These are phyloP conservation scores for Leiothrix lutea DNA, from an alignment of 2,113 vertebrate species.

Conservation along the genomic window DNA sequence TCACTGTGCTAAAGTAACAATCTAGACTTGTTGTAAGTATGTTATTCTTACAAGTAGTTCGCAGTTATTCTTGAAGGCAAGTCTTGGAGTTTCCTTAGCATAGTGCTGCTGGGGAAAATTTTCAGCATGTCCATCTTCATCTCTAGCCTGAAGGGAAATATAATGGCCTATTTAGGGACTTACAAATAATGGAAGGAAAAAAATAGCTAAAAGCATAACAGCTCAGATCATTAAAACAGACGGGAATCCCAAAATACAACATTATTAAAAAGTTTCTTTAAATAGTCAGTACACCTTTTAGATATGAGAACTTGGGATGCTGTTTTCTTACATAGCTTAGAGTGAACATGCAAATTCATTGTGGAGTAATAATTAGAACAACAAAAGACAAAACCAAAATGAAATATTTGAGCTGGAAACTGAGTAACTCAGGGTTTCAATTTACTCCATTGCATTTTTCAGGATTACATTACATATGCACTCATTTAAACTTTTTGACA, in stretches of 20 bases:
- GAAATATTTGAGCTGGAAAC: constrained; percentile 63
- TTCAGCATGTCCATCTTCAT: constrained; percentile 98
- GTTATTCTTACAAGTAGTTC: constrained; percentile 99
- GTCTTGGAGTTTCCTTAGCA: constrained; percentile 99
- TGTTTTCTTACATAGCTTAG: constrained; percentile 68
- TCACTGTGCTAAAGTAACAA: constrained; percentile 87
- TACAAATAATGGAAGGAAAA: constrained; percentile 90
- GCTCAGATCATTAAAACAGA: constrained; percentile 82
- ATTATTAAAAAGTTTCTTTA: constrained; percentile 77
- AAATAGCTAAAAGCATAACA: constrained; percentile 88
- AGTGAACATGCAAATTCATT: constrained; percentile 74
- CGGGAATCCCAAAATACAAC: constrained; percentile 81
- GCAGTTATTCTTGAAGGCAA: constrained; percentile 99
- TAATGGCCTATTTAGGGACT: constrained; percentile 99
- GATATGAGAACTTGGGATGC: constrained; percentile 72
- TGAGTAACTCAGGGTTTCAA: constrained; percentile 54
- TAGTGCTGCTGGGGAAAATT: constrained; percentile 97
- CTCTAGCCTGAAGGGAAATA: constrained; percentile 99
- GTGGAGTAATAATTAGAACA: constrained; percentile 58
- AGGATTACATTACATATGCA: constrained; percentile 71
- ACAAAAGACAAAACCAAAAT: constrained; percentile 69
- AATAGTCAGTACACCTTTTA: constrained; percentile 78
- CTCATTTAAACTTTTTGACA: constrained; percentile 74
- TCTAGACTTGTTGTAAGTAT: constrained; percentile 91
- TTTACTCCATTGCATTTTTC: constrained; percentile 61